A percentile compares a stretch with the other conserved stretches of the same genome.
phyloP scores from a whole-genome alignment of 2,797 vertebrate genomes.

The Dermochelys coriacea region DNA sequence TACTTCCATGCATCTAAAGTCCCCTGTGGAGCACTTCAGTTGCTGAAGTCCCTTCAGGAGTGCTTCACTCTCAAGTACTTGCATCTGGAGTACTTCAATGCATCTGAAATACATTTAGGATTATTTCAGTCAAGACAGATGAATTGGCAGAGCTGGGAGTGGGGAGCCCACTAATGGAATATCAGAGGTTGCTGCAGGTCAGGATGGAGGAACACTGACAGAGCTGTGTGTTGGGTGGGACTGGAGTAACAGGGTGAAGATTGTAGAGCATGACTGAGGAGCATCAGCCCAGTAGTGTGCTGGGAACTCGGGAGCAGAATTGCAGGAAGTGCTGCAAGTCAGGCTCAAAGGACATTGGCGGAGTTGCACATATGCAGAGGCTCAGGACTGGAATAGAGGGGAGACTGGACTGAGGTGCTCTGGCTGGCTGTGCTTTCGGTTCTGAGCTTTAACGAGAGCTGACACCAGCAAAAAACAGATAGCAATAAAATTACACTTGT shows the following conservation, averaged over 20 bases:
- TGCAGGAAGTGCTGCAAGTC: background rate
- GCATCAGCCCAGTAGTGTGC: background rate
- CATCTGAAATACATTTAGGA: background rate
- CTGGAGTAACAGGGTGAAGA: background rate
- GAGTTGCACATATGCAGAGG: background rate
- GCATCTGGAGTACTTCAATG: background rate
- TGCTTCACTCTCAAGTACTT: background rate
- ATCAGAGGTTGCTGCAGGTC: background rate
- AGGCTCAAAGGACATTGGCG: background rate
- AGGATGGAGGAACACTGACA: background rate
- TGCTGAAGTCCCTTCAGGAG: background rate
- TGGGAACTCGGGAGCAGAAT: background rate
- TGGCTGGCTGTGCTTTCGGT: background rate
- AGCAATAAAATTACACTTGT: background rate
- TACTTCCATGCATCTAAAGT: background rate
- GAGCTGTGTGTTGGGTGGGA: background rate
- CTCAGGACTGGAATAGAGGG: background rate
- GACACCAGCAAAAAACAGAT: background rate
- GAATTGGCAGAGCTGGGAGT: background rate
- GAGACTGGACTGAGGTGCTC: background rate
- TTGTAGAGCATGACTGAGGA: background rate
- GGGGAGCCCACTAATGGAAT: background rate
- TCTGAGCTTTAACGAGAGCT: background rate
- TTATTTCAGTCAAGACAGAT: background rate
- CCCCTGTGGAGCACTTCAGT: background rate